Evolutionary conservation across 2,888 invertebrate species (phyloP).

Genomic region (Hyppa rectilinea): DNA sequence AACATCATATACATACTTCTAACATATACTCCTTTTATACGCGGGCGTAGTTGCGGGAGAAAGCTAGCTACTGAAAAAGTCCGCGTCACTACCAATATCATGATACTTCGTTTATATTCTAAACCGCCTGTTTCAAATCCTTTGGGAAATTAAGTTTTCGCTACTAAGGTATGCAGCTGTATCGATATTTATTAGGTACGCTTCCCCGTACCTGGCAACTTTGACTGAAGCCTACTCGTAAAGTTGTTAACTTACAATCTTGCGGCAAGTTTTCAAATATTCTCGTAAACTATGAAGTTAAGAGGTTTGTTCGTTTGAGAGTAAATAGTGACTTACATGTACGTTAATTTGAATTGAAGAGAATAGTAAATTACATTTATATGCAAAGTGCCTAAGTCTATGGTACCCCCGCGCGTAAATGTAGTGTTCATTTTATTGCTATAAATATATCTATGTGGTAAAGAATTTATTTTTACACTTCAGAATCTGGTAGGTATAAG

Average conservation of each 20-base stretch:
- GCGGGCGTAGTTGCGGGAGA: too few species aligned
- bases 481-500: not conserved
- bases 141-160: constrained; percentile 35
- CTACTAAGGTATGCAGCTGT: constrained; percentile 14
- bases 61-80: not conserved
- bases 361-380: not conserved
- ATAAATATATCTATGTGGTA: too few species aligned
- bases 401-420: not conserved
- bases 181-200: constrained; percentile 26
- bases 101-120: not conserved
- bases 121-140: not conserved
- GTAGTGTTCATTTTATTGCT: too few species aligned
- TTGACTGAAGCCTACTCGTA: not conserved
- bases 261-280: constrained; percentile 19
- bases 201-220: constrained; percentile 12
- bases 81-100: not conserved
- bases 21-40: too few species aligned
- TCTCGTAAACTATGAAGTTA: constrained; percentile 22
- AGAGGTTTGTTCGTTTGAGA: constrained; percentile 12
- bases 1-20: too few species aligned
- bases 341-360: not conserved
- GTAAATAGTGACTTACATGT: not conserved
- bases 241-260: not conserved
- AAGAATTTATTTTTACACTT: not conserved
- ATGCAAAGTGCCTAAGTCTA: not conserved